Percentiles rank a stretch among this genome's conserved stretches.
Evolutionary conservation across 2,113 vertebrate genomes (phyloP).

Genomic region (Tenebrosternarchus preto): DNA sequence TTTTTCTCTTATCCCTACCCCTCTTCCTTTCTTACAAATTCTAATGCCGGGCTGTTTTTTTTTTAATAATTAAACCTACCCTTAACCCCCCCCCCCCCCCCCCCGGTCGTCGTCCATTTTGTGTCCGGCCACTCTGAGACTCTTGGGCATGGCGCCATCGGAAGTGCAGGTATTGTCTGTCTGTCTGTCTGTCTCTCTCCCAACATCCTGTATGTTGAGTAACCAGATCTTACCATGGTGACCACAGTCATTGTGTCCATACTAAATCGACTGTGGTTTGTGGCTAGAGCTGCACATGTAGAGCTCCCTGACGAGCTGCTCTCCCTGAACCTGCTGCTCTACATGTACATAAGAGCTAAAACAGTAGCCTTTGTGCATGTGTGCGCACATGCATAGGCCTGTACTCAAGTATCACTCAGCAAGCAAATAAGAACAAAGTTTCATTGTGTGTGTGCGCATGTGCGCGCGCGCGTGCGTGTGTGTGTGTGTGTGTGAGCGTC

Average conservation of each 20-base stretch:
- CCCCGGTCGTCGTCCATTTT: no score
- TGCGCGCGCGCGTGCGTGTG: constrained; percentile 31
- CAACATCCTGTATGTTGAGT: no score
- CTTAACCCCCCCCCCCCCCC: no score
- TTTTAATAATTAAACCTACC: no score
- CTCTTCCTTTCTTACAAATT: no score
- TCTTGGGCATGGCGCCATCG: background rate
- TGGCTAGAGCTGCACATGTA: background rate
- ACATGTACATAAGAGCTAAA: constrained; percentile 1
- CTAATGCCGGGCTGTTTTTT: no score
- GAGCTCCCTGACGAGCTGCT: background rate
- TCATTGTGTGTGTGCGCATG: constrained; percentile 37
- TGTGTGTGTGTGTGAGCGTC: constrained; percentile 31
- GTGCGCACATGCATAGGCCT: background rate
- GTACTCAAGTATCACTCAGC: constrained; percentile 33
- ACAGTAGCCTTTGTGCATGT: background rate
- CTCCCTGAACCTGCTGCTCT: no score
- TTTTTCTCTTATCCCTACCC: no score
- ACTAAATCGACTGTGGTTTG: background rate
- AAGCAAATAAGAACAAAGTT: constrained; percentile 48
- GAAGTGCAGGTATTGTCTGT: no score
- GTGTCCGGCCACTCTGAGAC: background rate
- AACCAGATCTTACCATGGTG: no score
- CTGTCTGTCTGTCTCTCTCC: no score
- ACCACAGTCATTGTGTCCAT: no score